Percentiles rank a stretch among this genome's conserved stretches.
Conservation (phyloP, 2,113 vertebrate genomes). For the Bettongia penicillata region DNA sequence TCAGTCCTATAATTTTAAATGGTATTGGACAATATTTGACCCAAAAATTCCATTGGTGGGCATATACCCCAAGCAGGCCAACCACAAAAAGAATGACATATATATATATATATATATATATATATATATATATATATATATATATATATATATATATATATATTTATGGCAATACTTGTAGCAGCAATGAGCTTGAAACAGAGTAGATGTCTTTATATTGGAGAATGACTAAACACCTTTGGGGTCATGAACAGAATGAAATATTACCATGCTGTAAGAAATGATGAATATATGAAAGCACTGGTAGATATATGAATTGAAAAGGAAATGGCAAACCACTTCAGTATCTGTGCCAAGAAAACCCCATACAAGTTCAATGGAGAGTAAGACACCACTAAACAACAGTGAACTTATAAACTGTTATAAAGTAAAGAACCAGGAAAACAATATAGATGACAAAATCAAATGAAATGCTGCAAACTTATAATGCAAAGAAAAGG, state of each 20-base stretch:
- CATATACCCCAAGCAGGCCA: background rate
- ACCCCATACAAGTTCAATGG: background rate
- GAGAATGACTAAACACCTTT: background rate
- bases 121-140: background rate
- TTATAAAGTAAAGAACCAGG: background rate
- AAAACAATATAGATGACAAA: background rate
- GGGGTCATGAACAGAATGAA: background rate
- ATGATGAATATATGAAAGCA: background rate
- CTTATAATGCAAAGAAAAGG: background rate
- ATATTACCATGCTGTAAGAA: background rate
- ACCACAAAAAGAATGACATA: background rate
- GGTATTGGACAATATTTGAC: background rate
- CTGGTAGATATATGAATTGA: background rate
- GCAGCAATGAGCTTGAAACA: background rate
- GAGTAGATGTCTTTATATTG: background rate
- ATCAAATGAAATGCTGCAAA: background rate
- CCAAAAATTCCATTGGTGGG: background rate
- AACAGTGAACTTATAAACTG: background rate
- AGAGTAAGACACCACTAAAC: background rate
- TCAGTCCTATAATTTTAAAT: constrained; percentile 15
- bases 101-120: background rate
- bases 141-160: background rate
- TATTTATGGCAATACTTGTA: background rate
- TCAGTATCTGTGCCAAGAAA: background rate
- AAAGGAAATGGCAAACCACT: background rate